phyloP scores from a whole-genome alignment of 1,140 invertebrate species.

The Hypothenemus hampei region DNA sequence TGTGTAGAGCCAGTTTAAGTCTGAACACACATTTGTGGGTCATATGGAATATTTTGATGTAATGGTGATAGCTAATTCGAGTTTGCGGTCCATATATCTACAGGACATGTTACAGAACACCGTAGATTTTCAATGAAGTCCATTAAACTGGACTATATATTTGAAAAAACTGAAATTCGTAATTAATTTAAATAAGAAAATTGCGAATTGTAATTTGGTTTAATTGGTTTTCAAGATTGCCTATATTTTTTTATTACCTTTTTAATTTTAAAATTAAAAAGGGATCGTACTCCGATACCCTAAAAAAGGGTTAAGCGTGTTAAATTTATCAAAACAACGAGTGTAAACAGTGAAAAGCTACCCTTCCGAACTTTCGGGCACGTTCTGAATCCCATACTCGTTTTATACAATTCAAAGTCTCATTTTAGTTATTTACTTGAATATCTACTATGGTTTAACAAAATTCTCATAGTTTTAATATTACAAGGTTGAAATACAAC shows the following conservation, averaged over 20 bases:
- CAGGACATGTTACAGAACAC: neutral
- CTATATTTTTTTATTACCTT: slow-evolving; percentile 3
- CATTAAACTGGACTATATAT: neutral
- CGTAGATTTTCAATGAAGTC: neutral
- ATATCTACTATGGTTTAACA: too few species aligned
- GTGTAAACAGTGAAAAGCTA: slow-evolving; percentile 31
- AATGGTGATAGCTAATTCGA: too few species aligned
- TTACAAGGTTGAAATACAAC: too few species aligned
- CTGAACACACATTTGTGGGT: too few species aligned
- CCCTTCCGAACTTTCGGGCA: slow-evolving; percentile 26
- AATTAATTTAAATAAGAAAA: neutral
- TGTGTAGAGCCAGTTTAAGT: too few species aligned
- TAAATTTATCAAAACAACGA: slow-evolving; percentile 31
- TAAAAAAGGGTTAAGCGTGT: slow-evolving; percentile 17
- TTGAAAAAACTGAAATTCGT: neutral
- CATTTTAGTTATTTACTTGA: too few species aligned
- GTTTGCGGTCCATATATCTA: too few species aligned
- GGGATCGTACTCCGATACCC: neutral
- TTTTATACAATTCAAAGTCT: too few species aligned
- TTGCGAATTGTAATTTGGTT: neutral
- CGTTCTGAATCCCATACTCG: slow-evolving; percentile 25
- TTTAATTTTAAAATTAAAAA: slow-evolving; percentile 22
- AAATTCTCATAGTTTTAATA: too few species aligned
- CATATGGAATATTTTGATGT: too few species aligned
- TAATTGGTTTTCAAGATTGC: neutral